These are phyloP conservation scores for Bujurquina vittata DNA, from an alignment of 2,113 vertebrate species.

Conservation along the genomic window DNA sequence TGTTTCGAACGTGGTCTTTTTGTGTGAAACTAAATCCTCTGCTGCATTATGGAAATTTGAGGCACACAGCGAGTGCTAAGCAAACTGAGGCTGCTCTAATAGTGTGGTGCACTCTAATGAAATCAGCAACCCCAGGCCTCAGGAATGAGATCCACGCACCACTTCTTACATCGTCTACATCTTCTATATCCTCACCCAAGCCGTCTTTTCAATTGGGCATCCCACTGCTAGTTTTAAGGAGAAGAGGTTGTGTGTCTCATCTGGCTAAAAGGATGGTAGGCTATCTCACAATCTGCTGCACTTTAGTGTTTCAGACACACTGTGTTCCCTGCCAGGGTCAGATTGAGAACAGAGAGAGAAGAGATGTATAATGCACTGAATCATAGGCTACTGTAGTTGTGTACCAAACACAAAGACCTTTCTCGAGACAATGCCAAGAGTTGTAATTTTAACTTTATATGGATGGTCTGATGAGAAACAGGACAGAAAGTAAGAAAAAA, in stretches of 20 bases:
- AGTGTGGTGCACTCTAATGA: slow-evolving; percentile 77
- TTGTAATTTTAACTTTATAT: slow-evolving; percentile 60
- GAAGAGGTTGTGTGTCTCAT: slow-evolving; percentile 64
- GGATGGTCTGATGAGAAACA: slow-evolving; percentile 57
- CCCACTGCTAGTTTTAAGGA: slow-evolving; percentile 48
- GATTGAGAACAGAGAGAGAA: slow-evolving; percentile 60
- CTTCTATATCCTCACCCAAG: slow-evolving; percentile 68
- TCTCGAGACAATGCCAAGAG: slow-evolving; percentile 43
- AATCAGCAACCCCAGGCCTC: slow-evolving; percentile 78
- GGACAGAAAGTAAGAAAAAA: slow-evolving; percentile 26
- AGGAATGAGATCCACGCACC: slow-evolving; percentile 68
- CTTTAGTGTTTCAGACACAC: slow-evolving; percentile 56
- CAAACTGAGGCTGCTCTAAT: slow-evolving; percentile 78
- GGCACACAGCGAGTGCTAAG: slow-evolving; percentile 66
- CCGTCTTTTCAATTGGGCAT: slow-evolving; percentile 58
- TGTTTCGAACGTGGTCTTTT: slow-evolving; percentile 66
- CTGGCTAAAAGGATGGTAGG: slow-evolving; percentile 62
- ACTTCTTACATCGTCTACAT: slow-evolving; percentile 43
- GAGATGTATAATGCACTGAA: slow-evolving; percentile 52
- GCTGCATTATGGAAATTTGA: slow-evolving; percentile 77
- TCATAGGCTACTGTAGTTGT: slow-evolving; percentile 57
- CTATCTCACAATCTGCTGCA: slow-evolving; percentile 70
- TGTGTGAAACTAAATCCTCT: slow-evolving; percentile 76
- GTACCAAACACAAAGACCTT: slow-evolving; percentile 46
- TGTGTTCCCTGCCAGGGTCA: slow-evolving; percentile 56